Conservation (phyloP, 2,113 vertebrate genomes). For the Epinephelus lanceolatus region DNA sequence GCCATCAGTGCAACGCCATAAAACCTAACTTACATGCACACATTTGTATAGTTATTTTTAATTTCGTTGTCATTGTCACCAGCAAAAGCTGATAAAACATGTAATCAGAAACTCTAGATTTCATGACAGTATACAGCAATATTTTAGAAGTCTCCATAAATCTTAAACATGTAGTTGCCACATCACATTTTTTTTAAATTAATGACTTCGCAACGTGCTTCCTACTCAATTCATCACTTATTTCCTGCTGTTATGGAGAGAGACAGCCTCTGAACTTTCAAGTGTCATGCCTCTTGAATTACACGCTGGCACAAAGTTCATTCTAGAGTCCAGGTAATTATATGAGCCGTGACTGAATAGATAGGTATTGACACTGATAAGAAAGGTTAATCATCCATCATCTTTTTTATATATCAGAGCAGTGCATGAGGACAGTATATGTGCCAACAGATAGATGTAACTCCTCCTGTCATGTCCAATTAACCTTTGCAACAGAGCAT, state of each 20-base stretch:
- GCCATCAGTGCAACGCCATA: constrained; percentile 5
- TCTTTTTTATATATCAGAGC: neutral
- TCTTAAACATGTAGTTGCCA: neutral
- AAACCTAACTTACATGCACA: neutral
- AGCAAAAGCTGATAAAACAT: neutral
- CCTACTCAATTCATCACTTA: constrained; percentile 15
- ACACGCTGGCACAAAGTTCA: constrained; percentile 33
- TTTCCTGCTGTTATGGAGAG: constrained; percentile 42
- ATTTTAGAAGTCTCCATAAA: neutral
- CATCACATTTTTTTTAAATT: neutral
- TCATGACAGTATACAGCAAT: neutral
- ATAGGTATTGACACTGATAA: constrained; percentile 3
- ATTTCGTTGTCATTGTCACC: neutral
- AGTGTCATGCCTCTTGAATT: constrained; percentile 35
- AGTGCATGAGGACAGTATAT: neutral
- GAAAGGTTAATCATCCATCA: constrained; percentile 24
- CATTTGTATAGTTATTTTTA: neutral
- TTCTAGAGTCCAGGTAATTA: constrained; percentile 11
- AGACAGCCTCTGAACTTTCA: constrained; percentile 38
- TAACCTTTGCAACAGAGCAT: neutral
- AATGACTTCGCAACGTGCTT: neutral
- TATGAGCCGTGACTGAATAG: constrained; percentile 10
- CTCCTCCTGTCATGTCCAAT: neutral
- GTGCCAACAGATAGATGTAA: neutral
- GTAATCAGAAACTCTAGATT: neutral